Evolutionary conservation across 2,113 vertebrate species (phyloP).

Genomic region (Glareola pratincola): DNA sequence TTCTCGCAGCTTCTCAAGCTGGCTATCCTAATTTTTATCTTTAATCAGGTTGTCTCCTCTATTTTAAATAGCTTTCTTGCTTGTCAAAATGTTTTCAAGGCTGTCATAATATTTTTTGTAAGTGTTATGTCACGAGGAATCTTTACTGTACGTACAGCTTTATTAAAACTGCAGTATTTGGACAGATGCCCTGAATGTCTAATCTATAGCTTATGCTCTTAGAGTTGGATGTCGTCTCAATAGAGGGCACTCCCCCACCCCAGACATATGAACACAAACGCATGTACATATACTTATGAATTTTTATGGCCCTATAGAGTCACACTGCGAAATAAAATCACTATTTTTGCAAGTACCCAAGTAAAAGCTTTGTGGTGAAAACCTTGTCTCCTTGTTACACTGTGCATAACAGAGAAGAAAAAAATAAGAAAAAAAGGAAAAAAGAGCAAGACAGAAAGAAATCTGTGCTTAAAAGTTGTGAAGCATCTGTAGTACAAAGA

Average conservation of each 20-base stretch:
- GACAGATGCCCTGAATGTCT: background rate
- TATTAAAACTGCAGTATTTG: background rate
- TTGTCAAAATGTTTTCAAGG: conserved; percentile 11
- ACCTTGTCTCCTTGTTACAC: fast-evolving
- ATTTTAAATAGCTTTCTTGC: background rate
- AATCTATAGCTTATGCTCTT: background rate
- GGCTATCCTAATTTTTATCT: background rate
- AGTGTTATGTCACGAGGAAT: background rate
- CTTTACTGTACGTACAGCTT: background rate
- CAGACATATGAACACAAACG: background rate
- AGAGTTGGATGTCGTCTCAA: background rate
- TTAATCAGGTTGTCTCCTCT: background rate
- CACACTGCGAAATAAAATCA: background rate
- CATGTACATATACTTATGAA: fast-evolving
- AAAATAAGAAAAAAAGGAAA: no score
- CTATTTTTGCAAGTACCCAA: background rate
- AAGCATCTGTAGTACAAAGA: background rate
- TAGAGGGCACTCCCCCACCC: fast-evolving
- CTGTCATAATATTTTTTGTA: conserved; percentile 41
- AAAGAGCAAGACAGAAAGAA: background rate
- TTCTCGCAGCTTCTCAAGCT: background rate
- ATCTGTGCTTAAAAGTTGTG: background rate
- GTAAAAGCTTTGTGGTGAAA: background rate
- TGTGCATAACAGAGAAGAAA: background rate
- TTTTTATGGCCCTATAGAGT: background rate